Percentiles rank a stretch among this genome's conserved stretches.
Evolutionary conservation across 2,797 vertebrate species (phyloP).

Genomic region (Moxostoma hubbsi): DNA sequence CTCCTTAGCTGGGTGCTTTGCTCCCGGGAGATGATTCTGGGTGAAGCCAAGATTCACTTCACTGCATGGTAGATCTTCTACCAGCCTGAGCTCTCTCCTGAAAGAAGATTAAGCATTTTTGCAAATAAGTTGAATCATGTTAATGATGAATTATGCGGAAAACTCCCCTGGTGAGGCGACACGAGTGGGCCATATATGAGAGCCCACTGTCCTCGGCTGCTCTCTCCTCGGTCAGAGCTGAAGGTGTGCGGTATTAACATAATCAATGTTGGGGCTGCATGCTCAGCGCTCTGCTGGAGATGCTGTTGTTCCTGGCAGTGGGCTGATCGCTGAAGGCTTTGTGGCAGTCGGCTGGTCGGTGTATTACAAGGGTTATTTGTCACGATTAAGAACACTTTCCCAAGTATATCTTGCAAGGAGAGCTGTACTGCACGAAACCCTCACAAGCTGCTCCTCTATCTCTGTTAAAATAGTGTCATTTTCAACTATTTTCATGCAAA

Average conservation of each 20-base stretch:
- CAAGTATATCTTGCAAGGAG: background rate
- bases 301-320: conserved; percentile 24
- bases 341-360: conserved; percentile 13
- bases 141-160: conserved; percentile 62
- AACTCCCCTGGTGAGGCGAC: conserved; percentile 55
- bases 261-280: conserved; percentile 31
- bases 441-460: background rate
- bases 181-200: conserved; percentile 50
- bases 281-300: conserved; percentile 6
- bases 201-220: background rate
- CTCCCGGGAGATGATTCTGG: conserved; percentile 8
- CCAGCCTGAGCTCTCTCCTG: conserved; percentile 44
- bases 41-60: conserved; percentile 40
- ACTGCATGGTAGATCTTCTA: conserved; percentile 50
- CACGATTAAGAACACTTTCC: conserved; percentile 10
- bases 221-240: conserved; percentile 5
- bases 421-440: background rate
- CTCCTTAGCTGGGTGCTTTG: conserved; percentile 36
- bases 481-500: background rate
- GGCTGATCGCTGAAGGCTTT: background rate
- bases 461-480: background rate
- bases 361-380: conserved; percentile 24
- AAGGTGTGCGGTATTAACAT: conserved; percentile 37
- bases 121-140: conserved; percentile 61
- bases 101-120: conserved; percentile 61